phyloP scores from a whole-genome alignment of 2,797 vertebrate species.

The Morelia viridis region DNA sequence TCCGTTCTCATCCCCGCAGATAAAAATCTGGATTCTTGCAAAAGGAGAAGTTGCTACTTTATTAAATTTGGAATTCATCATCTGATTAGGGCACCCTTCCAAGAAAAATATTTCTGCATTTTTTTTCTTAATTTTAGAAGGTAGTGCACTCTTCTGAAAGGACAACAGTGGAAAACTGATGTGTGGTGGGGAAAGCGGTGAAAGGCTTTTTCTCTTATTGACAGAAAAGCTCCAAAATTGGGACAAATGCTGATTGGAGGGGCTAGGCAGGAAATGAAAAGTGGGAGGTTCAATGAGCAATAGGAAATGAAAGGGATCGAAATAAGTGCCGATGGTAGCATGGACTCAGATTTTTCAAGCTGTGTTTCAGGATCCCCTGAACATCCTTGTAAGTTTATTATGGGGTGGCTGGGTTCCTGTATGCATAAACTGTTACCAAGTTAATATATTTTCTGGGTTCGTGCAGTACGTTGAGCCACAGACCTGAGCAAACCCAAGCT shows the following conservation, averaged over 20 bases:
- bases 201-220: neutral
- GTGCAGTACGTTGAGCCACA: too few species aligned
- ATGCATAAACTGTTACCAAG: too few species aligned
- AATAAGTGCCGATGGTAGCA: neutral
- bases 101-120: constrained; percentile 19
- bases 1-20: constrained; percentile 59
- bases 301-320: neutral
- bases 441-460: too few species aligned
- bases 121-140: neutral
- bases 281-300: neutral
- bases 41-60: constrained; percentile 61
- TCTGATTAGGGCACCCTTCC: constrained; percentile 41
- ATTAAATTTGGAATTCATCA: constrained; percentile 50
- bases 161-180: neutral
- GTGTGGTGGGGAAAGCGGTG: neutral
- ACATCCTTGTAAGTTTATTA: neutral
- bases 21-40: constrained; percentile 55
- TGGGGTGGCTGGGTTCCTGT: too few species aligned
- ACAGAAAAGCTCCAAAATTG: neutral
- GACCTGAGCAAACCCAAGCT: too few species aligned
- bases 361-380: neutral
- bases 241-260: neutral
- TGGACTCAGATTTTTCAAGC: neutral
- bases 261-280: neutral
- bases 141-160: constrained; percentile 18